phyloP scores from a whole-genome alignment of 2,888 invertebrate genomes.

The Xylota sylvarum region DNA sequence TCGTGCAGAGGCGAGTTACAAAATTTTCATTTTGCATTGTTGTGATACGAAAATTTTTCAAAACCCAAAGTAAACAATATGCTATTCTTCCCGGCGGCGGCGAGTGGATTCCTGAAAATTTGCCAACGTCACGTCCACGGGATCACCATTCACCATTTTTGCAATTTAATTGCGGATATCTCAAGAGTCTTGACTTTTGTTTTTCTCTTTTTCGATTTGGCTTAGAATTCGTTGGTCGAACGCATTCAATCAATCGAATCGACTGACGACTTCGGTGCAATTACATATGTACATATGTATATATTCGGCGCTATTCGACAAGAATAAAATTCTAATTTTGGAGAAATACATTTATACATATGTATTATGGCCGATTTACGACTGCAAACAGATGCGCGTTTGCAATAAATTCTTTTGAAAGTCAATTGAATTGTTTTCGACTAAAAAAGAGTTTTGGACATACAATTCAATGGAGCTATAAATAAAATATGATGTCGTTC shows the following conservation, averaged over 20 bases:
- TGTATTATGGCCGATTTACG: constrained; percentile 34
- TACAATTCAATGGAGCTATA: constrained; percentile 52
- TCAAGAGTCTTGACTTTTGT: not conserved
- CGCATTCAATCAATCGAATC: constrained; percentile 69
- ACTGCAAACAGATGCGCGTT: constrained; percentile 66
- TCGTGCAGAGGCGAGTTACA: constrained; percentile 7
- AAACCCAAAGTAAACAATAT: not conserved
- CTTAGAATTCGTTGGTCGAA: constrained; percentile 34
- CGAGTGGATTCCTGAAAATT: constrained; percentile 49
- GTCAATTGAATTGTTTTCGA: constrained; percentile 61
- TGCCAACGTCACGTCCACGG: constrained; percentile 57
- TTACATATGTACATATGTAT: constrained; percentile 16
- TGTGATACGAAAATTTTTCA: not conserved
- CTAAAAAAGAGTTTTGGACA: constrained; percentile 48
- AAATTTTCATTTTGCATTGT: constrained; percentile 33
- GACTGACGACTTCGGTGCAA: constrained; percentile 45
- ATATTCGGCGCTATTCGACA: constrained; percentile 14
- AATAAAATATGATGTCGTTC: constrained; percentile 62
- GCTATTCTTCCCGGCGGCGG: not conserved
- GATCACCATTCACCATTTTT: constrained; percentile 47
- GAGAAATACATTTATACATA: constrained; percentile 12
- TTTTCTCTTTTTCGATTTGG: not conserved
- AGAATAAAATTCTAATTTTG: constrained; percentile 50
- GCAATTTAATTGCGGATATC: constrained; percentile 10
- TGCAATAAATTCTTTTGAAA: constrained; percentile 57